Base-by-base conservation (phyloP, 1,140 invertebrate genomes). In the Potamilus streckersoni region DNA sequence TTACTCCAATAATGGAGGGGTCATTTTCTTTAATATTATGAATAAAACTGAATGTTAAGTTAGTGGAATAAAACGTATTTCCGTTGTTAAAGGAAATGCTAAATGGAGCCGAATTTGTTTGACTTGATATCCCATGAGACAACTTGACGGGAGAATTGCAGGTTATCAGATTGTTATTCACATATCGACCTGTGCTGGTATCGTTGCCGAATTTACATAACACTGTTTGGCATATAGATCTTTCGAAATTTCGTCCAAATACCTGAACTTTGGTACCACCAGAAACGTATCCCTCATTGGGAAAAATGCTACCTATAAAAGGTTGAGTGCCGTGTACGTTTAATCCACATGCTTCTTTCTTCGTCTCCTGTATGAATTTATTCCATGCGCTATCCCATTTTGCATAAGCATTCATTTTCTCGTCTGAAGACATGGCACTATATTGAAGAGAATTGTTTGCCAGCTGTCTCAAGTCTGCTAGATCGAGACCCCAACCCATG, bases 401-500 rank as follows among this genome's bases (percentile, higher is more conserved):
- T n/a, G 69, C 16, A 59, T 77, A 59, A 16, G 82, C 84, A 11
- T 20, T n/a, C 17, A n/a, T 17, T 74, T 80, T 83, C 61, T 80
- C 76, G 17, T 58, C n/a, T 19, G 72, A 17, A 20, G 73, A 63
- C 61, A 84, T 76, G 23, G 77, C 65, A 70, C 80, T 83, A 61
- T 81, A 84, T 13, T 38, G 12, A 12, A 85, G 71, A 55, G 84
- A 84, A 64, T 84, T 84, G 0, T 38, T 67, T 2, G 84, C 84
- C 23, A 85, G 62, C 23, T 75, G 66, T 74, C 74, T 76, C 20
- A 85, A 49, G 61, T 85, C 83, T 15, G 72, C 73, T 27, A 85
- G 74, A 71, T 74, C 63, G 2, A 85, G 62, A 55, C 83, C 79
- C 83, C 83, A 85, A 19, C 69, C 76, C 82, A 83, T 82, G 31